Evolutionary conservation across 2,888 invertebrate species (phyloP).

Genomic region (Leptopilina drosophilae): DNA sequence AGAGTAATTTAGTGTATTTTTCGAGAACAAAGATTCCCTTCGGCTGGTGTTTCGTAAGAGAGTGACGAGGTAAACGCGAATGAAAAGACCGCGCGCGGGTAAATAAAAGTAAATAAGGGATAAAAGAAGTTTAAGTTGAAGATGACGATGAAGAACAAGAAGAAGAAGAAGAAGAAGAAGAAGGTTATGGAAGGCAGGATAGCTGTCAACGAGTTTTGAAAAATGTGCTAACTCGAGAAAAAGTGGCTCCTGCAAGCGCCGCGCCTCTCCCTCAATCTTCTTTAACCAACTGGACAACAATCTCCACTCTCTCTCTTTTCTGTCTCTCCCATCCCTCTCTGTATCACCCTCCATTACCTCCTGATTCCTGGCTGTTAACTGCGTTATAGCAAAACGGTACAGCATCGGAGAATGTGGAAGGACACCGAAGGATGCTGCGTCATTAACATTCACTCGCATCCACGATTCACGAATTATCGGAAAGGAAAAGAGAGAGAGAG

Average conservation of each 20-base stretch:
- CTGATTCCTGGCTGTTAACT: conserved; percentile 68
- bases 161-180: background rate
- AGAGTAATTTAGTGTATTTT: conserved; percentile 22
- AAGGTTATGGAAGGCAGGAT: conserved; percentile 59
- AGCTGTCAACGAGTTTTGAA: conserved; percentile 73
- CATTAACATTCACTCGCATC: conserved; percentile 71
- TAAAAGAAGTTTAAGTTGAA: conserved; percentile 46
- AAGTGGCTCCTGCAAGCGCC: conserved; percentile 70
- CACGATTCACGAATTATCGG: conserved; percentile 21
- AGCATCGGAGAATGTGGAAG: conserved; percentile 72
- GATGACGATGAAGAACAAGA: conserved; percentile 19
- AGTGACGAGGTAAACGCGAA: background rate
- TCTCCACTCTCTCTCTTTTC: conserved; percentile 39
- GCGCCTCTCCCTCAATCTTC: conserved; percentile 48
- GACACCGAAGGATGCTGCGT: conserved; percentile 67
- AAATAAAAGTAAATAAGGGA: background rate
- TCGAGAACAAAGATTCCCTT: conserved; percentile 12
- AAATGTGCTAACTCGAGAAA: conserved; percentile 73
- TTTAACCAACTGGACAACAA: conserved; percentile 49
- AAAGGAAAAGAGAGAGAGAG: no score
- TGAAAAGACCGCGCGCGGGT: background rate
- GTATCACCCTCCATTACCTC: conserved; percentile 47
- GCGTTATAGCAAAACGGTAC: conserved; percentile 71
- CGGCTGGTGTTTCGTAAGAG: background rate
- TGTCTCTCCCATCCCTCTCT: no score